Conservation (phyloP, 2,797 vertebrate species). For the Gila robusta region DNA sequence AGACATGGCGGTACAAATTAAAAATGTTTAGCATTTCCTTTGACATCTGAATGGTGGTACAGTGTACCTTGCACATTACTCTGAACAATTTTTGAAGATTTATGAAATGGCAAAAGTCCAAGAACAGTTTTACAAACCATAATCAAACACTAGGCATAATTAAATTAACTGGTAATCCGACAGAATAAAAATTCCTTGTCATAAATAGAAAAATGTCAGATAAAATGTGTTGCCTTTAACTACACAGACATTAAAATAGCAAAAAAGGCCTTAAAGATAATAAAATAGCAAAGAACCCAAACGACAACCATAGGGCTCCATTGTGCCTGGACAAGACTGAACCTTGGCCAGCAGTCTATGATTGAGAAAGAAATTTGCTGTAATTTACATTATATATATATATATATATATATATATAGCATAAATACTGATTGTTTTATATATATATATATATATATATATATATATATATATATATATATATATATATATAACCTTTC, state of each 20-base stretch:
- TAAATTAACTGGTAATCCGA: constrained; percentile 58
- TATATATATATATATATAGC: not conserved
- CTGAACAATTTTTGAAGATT: constrained; percentile 36
- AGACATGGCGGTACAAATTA: constrained; percentile 3
- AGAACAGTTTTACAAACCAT: not conserved
- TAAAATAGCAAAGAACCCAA: constrained; percentile 39
- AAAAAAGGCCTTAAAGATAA: constrained; percentile 53
- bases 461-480: no score
- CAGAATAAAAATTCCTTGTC: constrained; percentile 52
- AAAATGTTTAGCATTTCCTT: not conserved
- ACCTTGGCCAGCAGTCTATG: constrained; percentile 8
- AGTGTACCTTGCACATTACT: not conserved
- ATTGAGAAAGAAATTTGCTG: constrained; percentile 10
- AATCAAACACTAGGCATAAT: constrained; percentile 43
- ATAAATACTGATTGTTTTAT: no score
- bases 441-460: not conserved
- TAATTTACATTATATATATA: not conserved
- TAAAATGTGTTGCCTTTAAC: constrained; percentile 46
- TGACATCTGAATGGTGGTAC: not conserved
- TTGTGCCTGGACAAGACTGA: constrained; percentile 22
- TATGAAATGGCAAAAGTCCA: constrained; percentile 32
- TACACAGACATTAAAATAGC: constrained; percentile 52
- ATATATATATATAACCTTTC: not conserved
- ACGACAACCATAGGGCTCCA: not conserved
- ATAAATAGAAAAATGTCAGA: constrained; percentile 46